Base-by-base conservation (phyloP, 2,113 vertebrate genomes). In the Tinamus guttatus region DNA sequence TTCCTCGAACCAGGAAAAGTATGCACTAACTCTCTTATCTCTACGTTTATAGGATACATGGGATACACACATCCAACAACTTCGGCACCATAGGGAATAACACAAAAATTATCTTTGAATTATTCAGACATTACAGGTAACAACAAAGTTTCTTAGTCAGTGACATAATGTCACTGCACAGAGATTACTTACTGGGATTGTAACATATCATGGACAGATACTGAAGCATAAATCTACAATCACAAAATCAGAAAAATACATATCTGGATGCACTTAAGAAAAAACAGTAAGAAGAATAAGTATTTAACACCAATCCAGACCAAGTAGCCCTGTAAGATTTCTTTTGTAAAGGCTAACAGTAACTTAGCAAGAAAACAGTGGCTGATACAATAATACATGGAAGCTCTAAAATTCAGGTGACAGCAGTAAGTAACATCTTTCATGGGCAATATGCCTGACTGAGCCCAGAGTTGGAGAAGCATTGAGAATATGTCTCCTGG, bases 11-110 rank as follows among this genome's bases (percentile, higher is more conserved):
- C 34, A 51, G 54, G 45, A 89, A 63, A 83, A 51, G 9, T 62
- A 63, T 28, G 24, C 15, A 11, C 71, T 74, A 43, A 73, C 47
- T 51, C 9, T 25, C 28, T 34, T 60, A 41, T 4, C 34, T 20
- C 4, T 2, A 1, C 69, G 21, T 58, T 82, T 45, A 52, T 0
- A 0, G 32, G 24, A 90, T 64, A 9, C 10, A 18, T 15, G 13
- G 13, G 4, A 56, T 13, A n/a, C 38, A 95, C 11, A 10, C 1
- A 5, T 3, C 15, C 8, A 64, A 64, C 11, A 87, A 54, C 13
- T 8, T 27, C 19, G 24, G 28, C 27, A 69, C 14, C 16, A 27
- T 3, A 36, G 8, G 49, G 30, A 75, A 25, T 22, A 65, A 51
- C 22, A 73, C 10, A 83, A 52, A 58, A 90, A 43, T 38, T 0